phyloP scores from a whole-genome alignment of 2,888 invertebrate species.

The Diarsia brunnea region DNA sequence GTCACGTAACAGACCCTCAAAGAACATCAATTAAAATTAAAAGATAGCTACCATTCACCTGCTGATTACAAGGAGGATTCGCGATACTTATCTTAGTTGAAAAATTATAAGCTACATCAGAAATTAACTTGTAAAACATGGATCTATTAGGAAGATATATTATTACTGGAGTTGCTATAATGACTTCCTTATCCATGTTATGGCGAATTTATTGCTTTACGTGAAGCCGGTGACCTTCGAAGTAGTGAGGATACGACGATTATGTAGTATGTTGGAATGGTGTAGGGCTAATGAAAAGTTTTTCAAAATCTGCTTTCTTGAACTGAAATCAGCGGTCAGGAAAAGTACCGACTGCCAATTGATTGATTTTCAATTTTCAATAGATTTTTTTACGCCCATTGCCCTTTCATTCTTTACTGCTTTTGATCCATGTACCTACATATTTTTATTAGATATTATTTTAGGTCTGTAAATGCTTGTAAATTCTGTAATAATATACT shows the following conservation, averaged over 20 bases:
- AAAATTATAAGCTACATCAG: conserved; percentile 65
- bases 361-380: too few relatives aligned
- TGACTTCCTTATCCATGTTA: conserved; percentile 41
- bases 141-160: conserved; percentile 55
- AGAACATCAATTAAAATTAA: conserved; percentile 37
- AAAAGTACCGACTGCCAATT: too few relatives aligned
- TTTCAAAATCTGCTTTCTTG: background rate
- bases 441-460: too few relatives aligned
- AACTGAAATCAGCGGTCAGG: background rate
- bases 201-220: conserved; percentile 27
- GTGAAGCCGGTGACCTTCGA: conserved; percentile 26
- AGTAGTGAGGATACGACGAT: background rate
- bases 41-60: conserved; percentile 26
- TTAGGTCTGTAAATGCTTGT: too few relatives aligned
- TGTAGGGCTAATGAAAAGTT: background rate
- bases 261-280: background rate
- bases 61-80: conserved; percentile 46
- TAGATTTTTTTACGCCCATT: too few relatives aligned
- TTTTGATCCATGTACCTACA: too few relatives aligned
- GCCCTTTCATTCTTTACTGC: too few relatives aligned
- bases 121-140: conserved; percentile 57
- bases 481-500: background rate
- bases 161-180: conserved; percentile 49
- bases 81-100: conserved; percentile 50
- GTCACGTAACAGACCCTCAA: conserved; percentile 29